Conservation (phyloP, 1,140 invertebrate species). For the Rhopalosiphum padi region DNA sequence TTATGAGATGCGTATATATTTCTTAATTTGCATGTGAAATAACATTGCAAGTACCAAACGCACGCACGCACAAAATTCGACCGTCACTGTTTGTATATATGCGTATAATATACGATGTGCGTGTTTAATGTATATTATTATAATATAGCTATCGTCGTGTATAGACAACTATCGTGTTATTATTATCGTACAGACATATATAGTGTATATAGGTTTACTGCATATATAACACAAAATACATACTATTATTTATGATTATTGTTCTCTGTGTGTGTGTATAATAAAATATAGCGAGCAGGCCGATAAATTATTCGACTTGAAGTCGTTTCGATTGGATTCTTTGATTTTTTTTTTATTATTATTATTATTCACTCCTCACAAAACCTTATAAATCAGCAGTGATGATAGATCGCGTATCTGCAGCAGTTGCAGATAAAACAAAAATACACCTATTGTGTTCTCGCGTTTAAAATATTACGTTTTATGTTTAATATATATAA, state of each 20-base stretch:
- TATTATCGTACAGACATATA: background rate
- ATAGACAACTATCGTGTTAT: background rate
- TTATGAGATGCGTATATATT: background rate
- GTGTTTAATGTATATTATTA: background rate
- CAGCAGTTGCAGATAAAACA: background rate
- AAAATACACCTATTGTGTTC: conserved; percentile 3
- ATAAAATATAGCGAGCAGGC: background rate
- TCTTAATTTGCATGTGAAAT: background rate
- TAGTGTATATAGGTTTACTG: background rate
- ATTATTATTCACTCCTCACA: background rate
- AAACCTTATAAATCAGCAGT: background rate
- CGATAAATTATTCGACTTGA: background rate
- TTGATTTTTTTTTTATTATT: background rate
- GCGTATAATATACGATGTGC: background rate
- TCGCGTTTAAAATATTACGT: background rate
- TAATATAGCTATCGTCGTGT: background rate
- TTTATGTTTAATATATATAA: background rate
- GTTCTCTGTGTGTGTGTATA: background rate
- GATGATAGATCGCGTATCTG: background rate
- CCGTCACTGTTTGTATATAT: background rate
- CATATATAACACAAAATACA: background rate
- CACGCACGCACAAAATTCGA: background rate
- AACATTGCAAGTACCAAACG: too few relatives aligned
- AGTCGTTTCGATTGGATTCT: background rate
- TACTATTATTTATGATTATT: conserved; percentile 4